Percentiles rank a stretch among this genome's conserved stretches.
These are phyloP conservation scores for Cosmopolites sordidus DNA, from an alignment of 2,888 invertebrate genomes.

Conservation along the genomic window DNA sequence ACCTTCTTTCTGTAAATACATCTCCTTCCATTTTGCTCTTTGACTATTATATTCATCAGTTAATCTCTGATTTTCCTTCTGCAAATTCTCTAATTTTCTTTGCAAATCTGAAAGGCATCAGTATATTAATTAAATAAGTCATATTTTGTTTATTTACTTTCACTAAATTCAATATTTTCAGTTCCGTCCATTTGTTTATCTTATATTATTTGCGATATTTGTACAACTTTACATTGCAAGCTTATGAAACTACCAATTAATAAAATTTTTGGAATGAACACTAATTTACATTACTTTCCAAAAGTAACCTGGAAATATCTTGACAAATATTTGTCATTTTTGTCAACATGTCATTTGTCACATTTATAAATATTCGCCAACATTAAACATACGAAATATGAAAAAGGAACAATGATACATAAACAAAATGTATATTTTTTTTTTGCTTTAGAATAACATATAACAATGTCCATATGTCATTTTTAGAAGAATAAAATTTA, in stretches of 20 bases:
- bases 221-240: neutral
- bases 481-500: too few species aligned
- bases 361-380: neutral
- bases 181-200: neutral
- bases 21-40: slow-evolving; percentile 87
- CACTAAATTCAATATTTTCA: neutral
- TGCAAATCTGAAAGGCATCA: slow-evolving; percentile 9
- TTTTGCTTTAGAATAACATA: too few species aligned
- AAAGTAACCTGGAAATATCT: neutral
- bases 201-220: neutral
- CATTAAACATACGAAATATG: too few species aligned
- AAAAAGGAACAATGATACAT: too few species aligned
- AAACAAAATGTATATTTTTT: too few species aligned
- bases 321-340: neutral
- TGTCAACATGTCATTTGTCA: slow-evolving; percentile 3
- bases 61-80: slow-evolving; percentile 62
- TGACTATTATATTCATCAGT: slow-evolving; percentile 86
- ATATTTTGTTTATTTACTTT: neutral
- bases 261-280: neutral
- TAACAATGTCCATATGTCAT: too few species aligned
- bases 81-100: slow-evolving; percentile 35
- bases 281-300: neutral
- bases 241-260: neutral
- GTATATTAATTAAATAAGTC: neutral
- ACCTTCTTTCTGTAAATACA: slow-evolving; percentile 93